Evolutionary conservation across 2,888 invertebrate species (phyloP).

Genomic region (Caenorhabditis sinica): DNA sequence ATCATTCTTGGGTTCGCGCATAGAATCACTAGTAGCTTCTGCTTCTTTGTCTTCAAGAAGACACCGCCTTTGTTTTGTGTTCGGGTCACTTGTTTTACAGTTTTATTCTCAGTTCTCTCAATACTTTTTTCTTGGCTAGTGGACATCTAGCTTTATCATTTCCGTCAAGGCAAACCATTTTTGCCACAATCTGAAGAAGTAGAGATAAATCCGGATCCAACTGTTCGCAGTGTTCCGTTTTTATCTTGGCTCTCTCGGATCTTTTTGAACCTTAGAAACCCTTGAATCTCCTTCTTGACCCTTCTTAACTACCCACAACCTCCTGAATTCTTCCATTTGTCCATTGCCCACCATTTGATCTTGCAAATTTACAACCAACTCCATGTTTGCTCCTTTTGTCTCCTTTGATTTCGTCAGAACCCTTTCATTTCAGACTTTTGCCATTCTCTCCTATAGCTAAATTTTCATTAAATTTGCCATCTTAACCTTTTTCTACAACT

Average conservation of each 20-base stretch:
- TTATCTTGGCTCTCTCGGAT: too few species aligned
- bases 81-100: slow-evolving; percentile 34
- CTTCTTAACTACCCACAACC: neutral
- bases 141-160: neutral
- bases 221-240: too few species aligned
- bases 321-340: slow-evolving; percentile 13
- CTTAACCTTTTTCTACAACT: neutral
- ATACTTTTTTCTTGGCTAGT: neutral
- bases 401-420: neutral
- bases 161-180: too few species aligned
- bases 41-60: slow-evolving; percentile 19
- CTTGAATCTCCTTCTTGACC: neutral
- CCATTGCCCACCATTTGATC: slow-evolving; percentile 2
- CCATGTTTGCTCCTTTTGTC: slow-evolving; percentile 11
- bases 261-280: too few species aligned
- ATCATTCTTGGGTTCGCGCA: slow-evolving; percentile 30
- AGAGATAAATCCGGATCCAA: too few species aligned
- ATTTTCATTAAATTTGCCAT: slow-evolving; percentile 12
- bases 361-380: slow-evolving; percentile 34
- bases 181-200: too few species aligned
- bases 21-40: slow-evolving; percentile 1
- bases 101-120: neutral
- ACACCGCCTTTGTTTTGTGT: slow-evolving; percentile 34
- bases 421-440: neutral
- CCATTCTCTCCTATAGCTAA: neutral